Conservation (phyloP, 1,140 invertebrate species). For the Lethrus apterus region DNA sequence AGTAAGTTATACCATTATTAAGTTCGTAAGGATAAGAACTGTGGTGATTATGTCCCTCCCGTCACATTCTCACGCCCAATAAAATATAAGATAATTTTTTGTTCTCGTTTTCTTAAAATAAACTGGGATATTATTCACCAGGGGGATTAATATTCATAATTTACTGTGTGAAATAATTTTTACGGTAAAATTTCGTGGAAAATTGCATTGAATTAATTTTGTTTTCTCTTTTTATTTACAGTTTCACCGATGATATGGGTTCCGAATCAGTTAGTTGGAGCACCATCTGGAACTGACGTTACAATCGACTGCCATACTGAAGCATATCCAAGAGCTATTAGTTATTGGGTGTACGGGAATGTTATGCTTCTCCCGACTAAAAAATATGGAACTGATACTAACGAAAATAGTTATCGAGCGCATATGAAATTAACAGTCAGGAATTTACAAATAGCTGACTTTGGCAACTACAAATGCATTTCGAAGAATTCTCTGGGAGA, state of each 20-base stretch:
- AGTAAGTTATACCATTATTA: slow-evolving; percentile 5
- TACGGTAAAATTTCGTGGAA: too few relatives aligned
- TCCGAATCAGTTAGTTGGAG: slow-evolving; percentile 84
- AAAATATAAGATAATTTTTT: slow-evolving; percentile 5
- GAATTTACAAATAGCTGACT: slow-evolving; percentile 68
- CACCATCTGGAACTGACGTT: slow-evolving; percentile 78
- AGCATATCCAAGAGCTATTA: slow-evolving; percentile 86
- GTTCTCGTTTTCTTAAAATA: slow-evolving; percentile 2
- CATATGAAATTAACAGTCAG: slow-evolving; percentile 80
- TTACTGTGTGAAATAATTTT: slow-evolving; percentile 1
- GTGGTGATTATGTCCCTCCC: slow-evolving; percentile 4
- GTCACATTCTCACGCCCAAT: slow-evolving; percentile 4
- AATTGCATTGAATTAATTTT: slow-evolving; percentile 7
- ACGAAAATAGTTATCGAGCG: slow-evolving; percentile 73
- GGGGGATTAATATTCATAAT: slow-evolving; percentile 7
- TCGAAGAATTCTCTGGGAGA: slow-evolving; percentile 91
- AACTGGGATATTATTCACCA: slow-evolving; percentile 2
- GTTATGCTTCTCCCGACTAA: slow-evolving; percentile 77
- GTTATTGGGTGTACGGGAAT: slow-evolving; percentile 84
- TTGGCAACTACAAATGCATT: slow-evolving; percentile 80
- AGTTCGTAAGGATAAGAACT: slow-evolving; percentile 2
- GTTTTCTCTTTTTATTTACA: slow-evolving; percentile 40
- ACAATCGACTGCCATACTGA: slow-evolving; percentile 90
- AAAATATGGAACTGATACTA: slow-evolving; percentile 69
- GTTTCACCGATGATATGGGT: slow-evolving; percentile 90